Percentiles rank a stretch among this genome's conserved stretches.
These are phyloP conservation scores for Peromyscus nudipes DNA, from an alignment of 2,797 vertebrate genomes.

Conservation along the genomic window DNA sequence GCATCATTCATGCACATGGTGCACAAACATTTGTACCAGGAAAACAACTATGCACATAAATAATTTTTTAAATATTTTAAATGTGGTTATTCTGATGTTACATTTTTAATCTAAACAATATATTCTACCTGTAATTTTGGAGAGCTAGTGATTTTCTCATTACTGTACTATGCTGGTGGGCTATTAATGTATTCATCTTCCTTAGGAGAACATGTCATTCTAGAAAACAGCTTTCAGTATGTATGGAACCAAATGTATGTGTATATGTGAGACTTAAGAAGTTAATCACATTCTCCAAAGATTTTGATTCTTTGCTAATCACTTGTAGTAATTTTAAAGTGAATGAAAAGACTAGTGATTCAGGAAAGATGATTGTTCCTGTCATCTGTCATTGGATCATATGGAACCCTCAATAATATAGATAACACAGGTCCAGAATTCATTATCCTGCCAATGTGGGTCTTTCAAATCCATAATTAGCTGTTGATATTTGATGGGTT, in stretches of 20 bases:
- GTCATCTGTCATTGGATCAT: background rate
- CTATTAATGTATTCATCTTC: slow-evolving; percentile 21
- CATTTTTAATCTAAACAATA: slow-evolving; percentile 38
- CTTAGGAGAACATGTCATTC: background rate
- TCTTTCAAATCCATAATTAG: slow-evolving; percentile 11
- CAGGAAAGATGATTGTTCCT: background rate
- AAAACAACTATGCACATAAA: background rate
- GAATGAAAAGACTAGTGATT: slow-evolving; percentile 18
- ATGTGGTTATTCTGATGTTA: slow-evolving; percentile 28
- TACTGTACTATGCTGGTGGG: background rate
- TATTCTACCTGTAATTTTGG: background rate
- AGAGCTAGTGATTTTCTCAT: slow-evolving; percentile 20
- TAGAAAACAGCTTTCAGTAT: slow-evolving; percentile 33
- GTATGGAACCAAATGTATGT: slow-evolving; percentile 16
- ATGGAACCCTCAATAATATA: slow-evolving; percentile 14
- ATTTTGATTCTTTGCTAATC: slow-evolving; percentile 14
- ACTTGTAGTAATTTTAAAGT: slow-evolving; percentile 39
- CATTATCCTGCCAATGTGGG: background rate
- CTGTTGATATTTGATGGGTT: background rate
- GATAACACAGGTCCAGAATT: background rate
- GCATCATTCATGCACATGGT: background rate
- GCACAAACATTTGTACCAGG: background rate
- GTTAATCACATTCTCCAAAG: slow-evolving; percentile 41
- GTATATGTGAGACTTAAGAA: slow-evolving; percentile 31
- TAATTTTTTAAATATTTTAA: background rate